Evolutionary conservation across 1,140 invertebrate genomes (phyloP).

Genomic region (Zaprionus ghesquierei): DNA sequence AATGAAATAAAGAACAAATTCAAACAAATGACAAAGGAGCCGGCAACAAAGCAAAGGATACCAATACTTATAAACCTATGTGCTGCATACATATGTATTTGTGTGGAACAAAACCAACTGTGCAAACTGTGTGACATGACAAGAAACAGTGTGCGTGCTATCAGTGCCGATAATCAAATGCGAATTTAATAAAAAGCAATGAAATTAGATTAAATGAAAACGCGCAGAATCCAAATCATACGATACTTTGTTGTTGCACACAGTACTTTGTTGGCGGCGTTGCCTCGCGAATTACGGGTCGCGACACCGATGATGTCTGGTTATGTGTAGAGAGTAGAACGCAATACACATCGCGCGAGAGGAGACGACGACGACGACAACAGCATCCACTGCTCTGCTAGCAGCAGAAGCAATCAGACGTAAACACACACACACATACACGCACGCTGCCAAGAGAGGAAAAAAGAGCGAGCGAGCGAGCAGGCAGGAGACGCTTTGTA

Average conservation of each 20-base stretch:
- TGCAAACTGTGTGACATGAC: conserved; percentile 6
- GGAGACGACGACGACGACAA: conserved; percentile 17
- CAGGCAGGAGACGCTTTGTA: conserved; percentile 40
- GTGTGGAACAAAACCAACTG: conserved; percentile 2
- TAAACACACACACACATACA: conserved; percentile 21
- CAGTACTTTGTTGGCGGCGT: conserved; percentile 25
- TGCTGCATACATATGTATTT: neutral
- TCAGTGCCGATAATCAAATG: conserved; percentile 24
- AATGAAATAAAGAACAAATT: neutral
- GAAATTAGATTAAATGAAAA: conserved; percentile 42
- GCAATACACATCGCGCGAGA: conserved; percentile 49
- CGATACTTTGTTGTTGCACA: conserved; percentile 60
- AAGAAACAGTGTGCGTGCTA: conserved; percentile 35
- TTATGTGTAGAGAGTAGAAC: conserved; percentile 72
- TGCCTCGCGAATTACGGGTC: conserved; percentile 56
- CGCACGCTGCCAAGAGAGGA: conserved; percentile 1
- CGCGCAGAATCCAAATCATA: conserved; percentile 66
- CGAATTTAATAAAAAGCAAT: conserved; percentile 27
- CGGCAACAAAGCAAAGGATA: conserved; percentile 37
- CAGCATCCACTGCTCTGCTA: neutral
- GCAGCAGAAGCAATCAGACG: conserved; percentile 39
- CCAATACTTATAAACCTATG: neutral
- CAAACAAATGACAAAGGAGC: conserved; percentile 25
- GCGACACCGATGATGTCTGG: conserved; percentile 64
- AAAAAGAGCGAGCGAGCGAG: neutral